Evolutionary conservation across 1,140 invertebrate species (phyloP).

Genomic region (Choristoneura fumiferana): DNA sequence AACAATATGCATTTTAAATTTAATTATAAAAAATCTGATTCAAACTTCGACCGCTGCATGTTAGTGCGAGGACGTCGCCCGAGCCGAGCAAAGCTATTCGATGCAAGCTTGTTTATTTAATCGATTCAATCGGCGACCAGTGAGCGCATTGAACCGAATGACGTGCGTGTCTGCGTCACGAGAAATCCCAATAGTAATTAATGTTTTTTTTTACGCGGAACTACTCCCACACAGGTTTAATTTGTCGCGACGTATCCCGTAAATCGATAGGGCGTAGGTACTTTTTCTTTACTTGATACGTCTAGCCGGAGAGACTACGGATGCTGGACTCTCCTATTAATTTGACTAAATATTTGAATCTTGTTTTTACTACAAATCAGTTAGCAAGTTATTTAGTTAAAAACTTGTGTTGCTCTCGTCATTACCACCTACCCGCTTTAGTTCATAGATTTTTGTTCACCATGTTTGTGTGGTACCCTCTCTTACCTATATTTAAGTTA

Average conservation of each 20-base stretch:
- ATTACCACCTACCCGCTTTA: too few species aligned
- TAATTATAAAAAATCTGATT: neutral
- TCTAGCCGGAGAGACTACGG: too few species aligned
- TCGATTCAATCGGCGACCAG: slow-evolving; percentile 16
- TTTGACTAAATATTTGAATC: too few species aligned
- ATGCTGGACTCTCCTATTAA: too few species aligned
- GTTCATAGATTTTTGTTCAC: too few species aligned
- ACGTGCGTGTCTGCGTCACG: slow-evolving; percentile 11
- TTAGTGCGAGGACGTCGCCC: neutral
- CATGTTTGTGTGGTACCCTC: too few species aligned
- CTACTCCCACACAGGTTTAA: slow-evolving; percentile 1
- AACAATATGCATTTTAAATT: slow-evolving; percentile 3
- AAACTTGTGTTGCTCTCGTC: too few species aligned
- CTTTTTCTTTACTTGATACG: too few species aligned
- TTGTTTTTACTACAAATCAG: too few species aligned
- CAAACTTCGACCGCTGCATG: neutral
- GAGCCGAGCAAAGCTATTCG: neutral
- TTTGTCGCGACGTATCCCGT: slow-evolving; percentile 1
- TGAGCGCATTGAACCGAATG: slow-evolving; percentile 12
- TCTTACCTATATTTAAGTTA: too few species aligned
- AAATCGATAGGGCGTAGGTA: neutral
- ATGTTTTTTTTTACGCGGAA: slow-evolving; percentile 10
- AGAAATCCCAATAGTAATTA: slow-evolving; percentile 17
- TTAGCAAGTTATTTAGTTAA: too few species aligned
- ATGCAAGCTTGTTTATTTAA: slow-evolving; percentile 16